Evolutionary conservation across 2,797 vertebrate species (phyloP).

Genomic region (Xenentodon cancila): DNA sequence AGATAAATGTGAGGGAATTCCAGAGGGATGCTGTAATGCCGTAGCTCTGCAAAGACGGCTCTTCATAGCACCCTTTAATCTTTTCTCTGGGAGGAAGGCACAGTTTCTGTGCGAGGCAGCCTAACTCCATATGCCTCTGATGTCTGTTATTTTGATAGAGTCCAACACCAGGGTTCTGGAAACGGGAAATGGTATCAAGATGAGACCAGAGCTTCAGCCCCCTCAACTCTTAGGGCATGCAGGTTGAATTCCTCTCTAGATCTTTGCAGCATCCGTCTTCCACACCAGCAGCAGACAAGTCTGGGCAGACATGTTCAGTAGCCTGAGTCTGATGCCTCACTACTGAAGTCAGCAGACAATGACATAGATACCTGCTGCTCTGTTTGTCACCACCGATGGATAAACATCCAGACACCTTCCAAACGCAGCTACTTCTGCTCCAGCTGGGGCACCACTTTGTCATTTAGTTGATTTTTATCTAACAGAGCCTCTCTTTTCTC

Average conservation of each 20-base stretch:
- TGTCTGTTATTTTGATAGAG: conserved; percentile 68
- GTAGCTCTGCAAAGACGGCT: conserved; percentile 49
- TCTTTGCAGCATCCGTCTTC: conserved; percentile 25
- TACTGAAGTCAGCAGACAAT: conserved; percentile 46
- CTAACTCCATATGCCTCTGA: conserved; percentile 43
- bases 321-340: conserved; percentile 36
- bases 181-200: conserved; percentile 72
- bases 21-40: conserved; percentile 71
- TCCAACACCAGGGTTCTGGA: conserved; percentile 59
- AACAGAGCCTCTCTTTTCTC: conserved; percentile 63
- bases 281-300: conserved; percentile 31
- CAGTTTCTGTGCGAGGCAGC: conserved; percentile 46
- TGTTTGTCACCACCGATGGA: conserved; percentile 52
- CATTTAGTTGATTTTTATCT: conserved; percentile 45
- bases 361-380: conserved; percentile 57
- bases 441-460: conserved; percentile 36
- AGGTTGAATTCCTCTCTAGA: conserved; percentile 49
- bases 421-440: conserved; percentile 37
- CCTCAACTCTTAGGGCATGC: conserved; percentile 25
- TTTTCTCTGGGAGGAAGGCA: conserved; percentile 62
- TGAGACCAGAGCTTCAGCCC: conserved; percentile 48
- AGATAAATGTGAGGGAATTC: conserved; percentile 77
- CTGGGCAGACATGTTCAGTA: conserved; percentile 50
- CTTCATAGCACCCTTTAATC: conserved; percentile 70
- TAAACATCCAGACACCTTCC: conserved; percentile 28